These are phyloP conservation scores for Struthio camelus DNA, from an alignment of 2,113 vertebrate species.

Conservation along the genomic window DNA sequence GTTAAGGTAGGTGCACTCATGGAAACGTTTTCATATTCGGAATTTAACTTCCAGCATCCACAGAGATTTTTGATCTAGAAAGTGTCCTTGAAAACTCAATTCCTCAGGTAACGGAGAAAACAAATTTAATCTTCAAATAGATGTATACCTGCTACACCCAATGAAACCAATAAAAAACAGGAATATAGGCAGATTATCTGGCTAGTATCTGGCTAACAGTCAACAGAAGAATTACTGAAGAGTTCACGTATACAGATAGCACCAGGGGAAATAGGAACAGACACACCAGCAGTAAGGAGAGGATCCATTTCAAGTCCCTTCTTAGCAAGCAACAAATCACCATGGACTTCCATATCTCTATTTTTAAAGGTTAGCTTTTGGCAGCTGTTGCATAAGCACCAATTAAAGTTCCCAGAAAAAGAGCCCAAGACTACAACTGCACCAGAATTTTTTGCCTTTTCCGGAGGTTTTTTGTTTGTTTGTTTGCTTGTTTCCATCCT, in stretches of 20 bases:
- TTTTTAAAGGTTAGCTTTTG: neutral
- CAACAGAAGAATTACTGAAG: neutral
- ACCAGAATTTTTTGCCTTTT: neutral
- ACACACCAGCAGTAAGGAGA: neutral
- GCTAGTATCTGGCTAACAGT: neutral
- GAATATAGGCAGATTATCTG: neutral
- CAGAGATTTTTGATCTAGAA: neutral
- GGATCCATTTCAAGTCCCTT: neutral
- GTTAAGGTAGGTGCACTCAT: neutral
- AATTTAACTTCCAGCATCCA: neutral
- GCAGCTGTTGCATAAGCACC: neutral
- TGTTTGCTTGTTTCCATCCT: neutral
- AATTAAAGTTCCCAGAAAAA: neutral
- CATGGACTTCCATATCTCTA: neutral
- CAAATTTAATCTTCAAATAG: neutral
- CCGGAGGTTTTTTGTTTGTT: neutral
- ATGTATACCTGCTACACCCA: neutral
- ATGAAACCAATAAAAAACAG: neutral
- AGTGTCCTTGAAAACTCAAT: neutral
- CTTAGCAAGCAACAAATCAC: neutral
- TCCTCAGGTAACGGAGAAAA: neutral
- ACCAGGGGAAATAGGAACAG: neutral
- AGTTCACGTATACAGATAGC: neutral
- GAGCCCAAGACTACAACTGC: neutral
- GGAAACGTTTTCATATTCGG: neutral